These are phyloP conservation scores for Ahaetulla prasina DNA, from an alignment of 2,113 vertebrate genomes.

Conservation along the genomic window DNA sequence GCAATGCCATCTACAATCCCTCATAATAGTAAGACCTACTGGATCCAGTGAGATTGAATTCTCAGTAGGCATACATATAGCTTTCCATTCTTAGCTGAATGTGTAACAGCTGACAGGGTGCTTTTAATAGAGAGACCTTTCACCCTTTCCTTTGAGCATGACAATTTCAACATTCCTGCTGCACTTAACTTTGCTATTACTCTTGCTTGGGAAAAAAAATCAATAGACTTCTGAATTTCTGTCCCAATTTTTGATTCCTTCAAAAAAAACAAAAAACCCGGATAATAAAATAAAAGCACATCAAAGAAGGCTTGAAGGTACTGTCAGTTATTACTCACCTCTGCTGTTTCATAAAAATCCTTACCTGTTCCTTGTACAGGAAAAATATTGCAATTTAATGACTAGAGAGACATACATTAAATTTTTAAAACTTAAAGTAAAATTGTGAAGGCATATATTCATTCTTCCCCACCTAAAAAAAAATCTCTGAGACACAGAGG, in stretches of 20 bases:
- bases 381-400: constrained; percentile 35
- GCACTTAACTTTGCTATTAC: background rate
- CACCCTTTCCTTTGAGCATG: background rate
- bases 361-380: constrained; percentile 11
- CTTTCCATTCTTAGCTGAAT: background rate
- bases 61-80: background rate
- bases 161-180: background rate
- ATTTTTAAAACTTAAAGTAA: constrained; percentile 27
- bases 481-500: constrained; percentile 2
- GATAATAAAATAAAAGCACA: background rate
- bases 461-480: constrained; percentile 21
- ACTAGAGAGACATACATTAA: background rate
- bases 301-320: background rate
- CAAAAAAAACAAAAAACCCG: constrained; percentile 10
- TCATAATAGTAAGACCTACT: background rate
- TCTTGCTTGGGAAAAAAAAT: constrained; percentile 14
- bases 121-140: background rate
- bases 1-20: background rate
- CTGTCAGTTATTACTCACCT: constrained; percentile 18
- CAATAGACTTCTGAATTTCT: background rate
- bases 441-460: constrained; percentile 14
- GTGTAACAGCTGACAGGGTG: background rate
- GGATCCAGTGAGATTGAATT: background rate
- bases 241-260: constrained; percentile 16
- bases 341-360: constrained; percentile 35